These are phyloP conservation scores for Orchesella flavescens DNA, from an alignment of 2,888 invertebrate species.

Conservation along the genomic window DNA sequence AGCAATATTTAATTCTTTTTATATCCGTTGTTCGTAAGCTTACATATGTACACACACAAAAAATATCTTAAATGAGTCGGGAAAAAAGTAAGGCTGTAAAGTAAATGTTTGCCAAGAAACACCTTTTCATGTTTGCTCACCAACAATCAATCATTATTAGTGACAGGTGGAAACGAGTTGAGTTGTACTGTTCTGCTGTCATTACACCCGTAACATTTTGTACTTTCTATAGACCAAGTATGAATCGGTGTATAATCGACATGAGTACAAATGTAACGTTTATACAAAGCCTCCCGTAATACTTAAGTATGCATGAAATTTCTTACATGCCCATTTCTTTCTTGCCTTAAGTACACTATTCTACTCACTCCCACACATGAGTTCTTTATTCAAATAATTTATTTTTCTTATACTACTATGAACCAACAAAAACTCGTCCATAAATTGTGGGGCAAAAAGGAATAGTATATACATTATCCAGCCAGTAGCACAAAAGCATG, in stretches of 20 bases:
- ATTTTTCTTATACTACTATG: too few species aligned
- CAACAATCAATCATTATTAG: slow-evolving; percentile 42
- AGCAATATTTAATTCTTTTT: too few species aligned
- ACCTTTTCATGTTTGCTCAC: slow-evolving; percentile 39
- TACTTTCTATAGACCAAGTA: too few species aligned
- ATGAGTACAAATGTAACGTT: background rate
- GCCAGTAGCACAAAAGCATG: background rate
- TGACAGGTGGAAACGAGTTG: slow-evolving; percentile 43
- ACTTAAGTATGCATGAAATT: background rate
- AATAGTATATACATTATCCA: background rate
- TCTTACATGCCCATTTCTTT: background rate
- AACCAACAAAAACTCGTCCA: too few species aligned
- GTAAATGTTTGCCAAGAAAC: slow-evolving; percentile 30
- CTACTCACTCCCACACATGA: background rate
- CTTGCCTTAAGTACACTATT: background rate
- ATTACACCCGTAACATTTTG: background rate
- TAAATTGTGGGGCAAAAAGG: background rate
- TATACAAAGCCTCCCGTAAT: background rate
- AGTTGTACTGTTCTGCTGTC: slow-evolving; percentile 17
- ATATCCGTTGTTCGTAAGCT: too few species aligned
- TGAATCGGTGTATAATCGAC: too few species aligned
- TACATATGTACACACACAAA: background rate
- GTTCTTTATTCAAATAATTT: background rate
- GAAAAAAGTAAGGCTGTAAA: background rate
- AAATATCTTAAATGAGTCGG: slow-evolving; percentile 9